phyloP scores from a whole-genome alignment of 2,888 invertebrate species.

The Drosophila meridionalis region DNA sequence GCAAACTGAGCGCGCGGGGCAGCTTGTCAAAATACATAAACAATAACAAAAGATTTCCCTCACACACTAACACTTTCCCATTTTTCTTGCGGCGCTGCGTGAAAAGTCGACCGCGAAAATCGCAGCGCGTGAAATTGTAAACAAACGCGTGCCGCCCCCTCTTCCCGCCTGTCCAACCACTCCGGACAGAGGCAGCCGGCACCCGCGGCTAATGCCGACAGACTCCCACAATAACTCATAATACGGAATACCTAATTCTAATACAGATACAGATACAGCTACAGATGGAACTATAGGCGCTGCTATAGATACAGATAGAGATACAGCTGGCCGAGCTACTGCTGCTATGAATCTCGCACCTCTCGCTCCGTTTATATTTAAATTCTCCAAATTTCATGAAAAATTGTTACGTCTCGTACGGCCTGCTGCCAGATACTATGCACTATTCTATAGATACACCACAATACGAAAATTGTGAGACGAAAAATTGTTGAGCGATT shows the following conservation, averaged over 20 bases:
- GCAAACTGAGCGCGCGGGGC: conserved; percentile 66
- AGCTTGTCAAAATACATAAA: conserved; percentile 85
- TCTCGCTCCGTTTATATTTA: conserved; percentile 76
- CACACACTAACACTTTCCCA: conserved; percentile 68
- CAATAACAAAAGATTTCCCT: conserved; percentile 76
- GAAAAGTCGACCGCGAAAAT: conserved; percentile 80
- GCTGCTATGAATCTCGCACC: conserved; percentile 71
- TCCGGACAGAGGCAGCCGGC: conserved; percentile 39
- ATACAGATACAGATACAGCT: conserved; percentile 31
- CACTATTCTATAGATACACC: conserved; percentile 4
- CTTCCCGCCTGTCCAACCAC: background rate
- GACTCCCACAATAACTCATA: conserved; percentile 82
- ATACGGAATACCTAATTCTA: conserved; percentile 46
- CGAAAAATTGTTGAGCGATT: conserved; percentile 80
- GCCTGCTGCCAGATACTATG: conserved; percentile 22
- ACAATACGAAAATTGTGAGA: conserved; percentile 57
- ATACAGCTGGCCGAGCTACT: conserved; percentile 20
- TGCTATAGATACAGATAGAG: conserved; percentile 1
- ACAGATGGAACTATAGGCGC: conserved; percentile 17
- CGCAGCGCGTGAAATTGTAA: conserved; percentile 77
- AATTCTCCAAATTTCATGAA: conserved; percentile 66
- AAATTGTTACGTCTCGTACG: conserved; percentile 57
- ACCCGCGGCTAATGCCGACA: conserved; percentile 70
- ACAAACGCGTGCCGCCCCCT: conserved; percentile 55
- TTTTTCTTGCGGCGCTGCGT: conserved; percentile 65